Percentiles rank a stretch among this genome's conserved stretches.
phyloP scores from a whole-genome alignment of 2,797 vertebrate species.

The Loriculus beryllinus region DNA sequence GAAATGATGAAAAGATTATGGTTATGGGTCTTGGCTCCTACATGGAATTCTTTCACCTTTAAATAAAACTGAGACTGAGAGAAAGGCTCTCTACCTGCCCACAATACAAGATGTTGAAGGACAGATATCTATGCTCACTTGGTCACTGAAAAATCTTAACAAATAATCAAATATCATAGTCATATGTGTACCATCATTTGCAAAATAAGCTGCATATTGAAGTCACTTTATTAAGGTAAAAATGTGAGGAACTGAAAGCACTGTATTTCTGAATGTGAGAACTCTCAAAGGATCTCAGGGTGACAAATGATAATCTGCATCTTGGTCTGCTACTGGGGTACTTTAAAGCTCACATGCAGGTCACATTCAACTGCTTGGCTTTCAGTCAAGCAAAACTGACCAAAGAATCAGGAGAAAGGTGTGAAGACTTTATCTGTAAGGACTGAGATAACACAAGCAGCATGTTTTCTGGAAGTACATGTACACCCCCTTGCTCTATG shows the following conservation, averaged over 20 bases:
- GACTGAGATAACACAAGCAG: not conserved
- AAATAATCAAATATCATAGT: not conserved
- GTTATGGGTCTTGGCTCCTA: not conserved
- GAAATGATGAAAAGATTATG: not conserved
- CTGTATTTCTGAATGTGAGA: not conserved
- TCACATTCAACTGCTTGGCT: not conserved
- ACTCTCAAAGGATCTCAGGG: not conserved
- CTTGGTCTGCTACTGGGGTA: not conserved
- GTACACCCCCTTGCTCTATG: not conserved
- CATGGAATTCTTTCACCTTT: not conserved
- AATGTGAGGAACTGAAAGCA: not conserved
- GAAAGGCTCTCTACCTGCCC: not conserved
- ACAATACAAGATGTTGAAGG: not conserved
- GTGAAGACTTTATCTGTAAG: not conserved
- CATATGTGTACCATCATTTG: not conserved
- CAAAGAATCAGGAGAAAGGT: not conserved
- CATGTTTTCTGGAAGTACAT: not conserved
- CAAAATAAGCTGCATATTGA: not conserved
- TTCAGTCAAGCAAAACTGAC: not conserved
- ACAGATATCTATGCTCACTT: not conserved
- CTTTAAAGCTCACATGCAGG: not conserved
- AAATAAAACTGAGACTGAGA: not conserved
- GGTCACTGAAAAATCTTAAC: not conserved
- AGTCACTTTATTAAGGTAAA: not conserved
- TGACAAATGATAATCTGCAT: not conserved